Evolutionary conservation across 2,797 vertebrate species (phyloP), one percentile per base, ranked within the genome.

Genomic region (Adelosebastes latens): DNA sequence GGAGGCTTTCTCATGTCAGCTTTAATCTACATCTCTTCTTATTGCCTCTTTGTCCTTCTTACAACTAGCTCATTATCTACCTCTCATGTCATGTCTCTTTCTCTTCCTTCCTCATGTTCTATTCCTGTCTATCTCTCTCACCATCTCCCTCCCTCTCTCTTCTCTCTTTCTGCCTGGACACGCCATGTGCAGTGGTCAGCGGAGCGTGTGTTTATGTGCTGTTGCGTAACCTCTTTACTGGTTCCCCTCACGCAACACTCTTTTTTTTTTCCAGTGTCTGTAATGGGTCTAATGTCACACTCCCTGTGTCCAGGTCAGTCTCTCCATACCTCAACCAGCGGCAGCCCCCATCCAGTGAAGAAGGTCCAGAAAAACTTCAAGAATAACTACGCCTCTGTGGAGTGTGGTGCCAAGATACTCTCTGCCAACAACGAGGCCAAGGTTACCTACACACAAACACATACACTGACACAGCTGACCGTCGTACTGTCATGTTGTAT

Each of bases 301-400:
- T 72, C 22, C 13, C 75, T 58, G 62, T 62, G 31, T 87, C 20
- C 91, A 99, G 98, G 97, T 96, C 98, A 99, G 83, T 98, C 97
- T 82, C 95, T 98, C 92, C 97, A 99, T 78, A 96, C 97, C 58
- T 96, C 97, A 62, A 93, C 96, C 84, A 97, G 95, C 62, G 96
- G 97, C 92, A 96, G 93, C 83, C 95, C 96, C 67, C 97, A 98
- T 88, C 90, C 95, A 36, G 95, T 96, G 24, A 99, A 99, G 92
- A 99, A 99, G 86, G 97, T 98, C 87, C 98, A 97, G 94, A 99
- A 99, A 93, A 99, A 98, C 87, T 97, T 99, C 90, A 96, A 96
- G 92, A 99, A 99, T 94, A 99, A 99, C 88, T 99, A 99, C 32
- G 98, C 99, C 16, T 99, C 99, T 70, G 98, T 99, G 25, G 99